Evolutionary conservation across 2,797 vertebrate species (phyloP), one percentile per base, ranked within the genome.

Genomic region (Mormyrus proboscirostris): DNA sequence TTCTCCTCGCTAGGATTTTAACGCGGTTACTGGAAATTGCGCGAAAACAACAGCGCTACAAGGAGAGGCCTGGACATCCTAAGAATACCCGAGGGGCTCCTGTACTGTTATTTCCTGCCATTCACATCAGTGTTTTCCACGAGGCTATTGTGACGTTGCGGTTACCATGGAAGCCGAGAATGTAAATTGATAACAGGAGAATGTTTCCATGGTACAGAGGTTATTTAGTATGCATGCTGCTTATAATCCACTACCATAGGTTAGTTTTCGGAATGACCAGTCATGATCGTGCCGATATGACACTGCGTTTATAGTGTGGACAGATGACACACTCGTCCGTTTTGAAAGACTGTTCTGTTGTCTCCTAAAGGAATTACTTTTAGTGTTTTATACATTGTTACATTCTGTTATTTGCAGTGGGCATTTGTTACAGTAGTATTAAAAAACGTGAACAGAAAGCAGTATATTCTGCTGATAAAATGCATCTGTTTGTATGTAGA

Each of bases 111-210:
- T 47, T 84, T 50, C 41, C 41, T 47, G 44, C 79, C 79, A 47
- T 47, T 84, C 79, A 50, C 10, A 8, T 84, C 3, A 83, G 8
- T 22, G 79, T 47, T 47, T 25, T 50, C 44, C 19, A 25, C 47
- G 16, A 47, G 33, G 41, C 79, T 84, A 22, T 84, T 84, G 41
- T 47, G 79, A 84, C 79, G 44, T 50, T 5, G 44, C 79, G n/a
- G 79, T 84, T 84, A 50, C 41, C 79, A 84, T n/a, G 79, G 79
- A 84, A 84, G 9, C 79, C n/a, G 44, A 14, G 79, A 50, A 50
- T 22, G 76, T 82, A 82, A 82, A 47, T 84, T 33, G 25, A 33
- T 33, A 69, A 69, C 62, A 33, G 25, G 62, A 33, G 62, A 33
- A 69, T 14, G 22, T 29, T 33, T 69, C 76, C 38, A 47, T 82